Conservation (phyloP, 2,113 vertebrate species). For the Nothoprocta perdicaria region DNA sequence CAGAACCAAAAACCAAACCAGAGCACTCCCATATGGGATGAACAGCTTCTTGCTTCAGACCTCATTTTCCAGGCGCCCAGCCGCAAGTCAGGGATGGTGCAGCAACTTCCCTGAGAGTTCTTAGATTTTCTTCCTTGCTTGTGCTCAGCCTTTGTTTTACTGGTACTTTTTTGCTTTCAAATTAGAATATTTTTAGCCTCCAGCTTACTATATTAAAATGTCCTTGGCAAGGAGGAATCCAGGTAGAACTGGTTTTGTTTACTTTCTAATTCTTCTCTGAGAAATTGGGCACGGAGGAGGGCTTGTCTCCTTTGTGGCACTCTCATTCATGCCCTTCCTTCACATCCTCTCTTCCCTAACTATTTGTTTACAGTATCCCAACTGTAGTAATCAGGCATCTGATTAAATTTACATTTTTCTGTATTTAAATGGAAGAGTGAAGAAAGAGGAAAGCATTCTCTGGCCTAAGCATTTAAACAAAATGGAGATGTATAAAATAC, state of each 20-base stretch:
- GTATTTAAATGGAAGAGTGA: neutral
- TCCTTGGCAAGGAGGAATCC: neutral
- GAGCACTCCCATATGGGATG: neutral
- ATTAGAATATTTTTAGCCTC: neutral
- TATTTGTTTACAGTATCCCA: neutral
- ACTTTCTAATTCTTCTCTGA: constrained; percentile 19
- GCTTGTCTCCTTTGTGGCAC: neutral
- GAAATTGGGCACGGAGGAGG: neutral
- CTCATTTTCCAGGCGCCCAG: neutral
- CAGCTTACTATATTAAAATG: neutral
- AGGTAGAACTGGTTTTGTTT: constrained; percentile 17
- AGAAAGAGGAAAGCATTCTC: neutral
- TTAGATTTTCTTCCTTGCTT: neutral
- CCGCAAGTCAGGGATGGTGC: neutral
- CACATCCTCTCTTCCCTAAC: neutral
- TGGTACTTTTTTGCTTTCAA: neutral
- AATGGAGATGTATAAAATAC: neutral
- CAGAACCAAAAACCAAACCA: neutral
- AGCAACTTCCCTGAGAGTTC: neutral
- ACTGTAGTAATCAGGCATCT: neutral
- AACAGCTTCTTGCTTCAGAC: neutral
- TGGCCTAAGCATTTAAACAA: neutral
- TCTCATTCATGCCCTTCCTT: neutral
- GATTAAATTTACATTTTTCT: constrained; percentile 46
- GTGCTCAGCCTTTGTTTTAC: neutral